A percentile compares a stretch with the other conserved stretches of the same genome.
Conservation (phyloP, 2,888 invertebrate species). For the Drosophila macrospina region DNA sequence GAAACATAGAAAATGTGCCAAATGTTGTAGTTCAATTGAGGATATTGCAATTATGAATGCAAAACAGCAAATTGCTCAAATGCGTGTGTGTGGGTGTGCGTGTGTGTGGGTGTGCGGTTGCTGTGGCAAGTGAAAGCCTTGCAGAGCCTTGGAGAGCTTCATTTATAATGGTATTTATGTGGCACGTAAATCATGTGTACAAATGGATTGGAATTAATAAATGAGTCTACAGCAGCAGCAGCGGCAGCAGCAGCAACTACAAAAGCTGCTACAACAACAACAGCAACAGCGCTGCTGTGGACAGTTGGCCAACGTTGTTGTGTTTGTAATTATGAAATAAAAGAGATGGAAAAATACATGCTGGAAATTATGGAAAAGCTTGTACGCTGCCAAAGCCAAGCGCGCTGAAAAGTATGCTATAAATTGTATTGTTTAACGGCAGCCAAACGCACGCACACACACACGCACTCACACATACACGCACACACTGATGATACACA, state of each 20-base stretch:
- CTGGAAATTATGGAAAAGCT: conserved; percentile 41
- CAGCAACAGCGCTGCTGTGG: conserved; percentile 9
- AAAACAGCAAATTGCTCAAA: conserved; percentile 63
- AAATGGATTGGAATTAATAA: conserved; percentile 84
- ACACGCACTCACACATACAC: neutral
- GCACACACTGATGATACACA: neutral
- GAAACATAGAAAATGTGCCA: conserved; percentile 39
- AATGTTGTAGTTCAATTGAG: conserved; percentile 39
- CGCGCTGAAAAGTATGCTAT: conserved; percentile 44
- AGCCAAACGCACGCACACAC: neutral
- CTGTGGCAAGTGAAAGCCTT: conserved; percentile 44
- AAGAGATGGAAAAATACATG: conserved; percentile 16
- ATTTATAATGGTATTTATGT: conserved; percentile 79
- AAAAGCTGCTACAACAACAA: conserved; percentile 9
- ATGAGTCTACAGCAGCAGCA: conserved; percentile 61
- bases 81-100: conserved; percentile 20
- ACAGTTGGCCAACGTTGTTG: conserved; percentile 31
- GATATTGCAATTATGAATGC: conserved; percentile 68
- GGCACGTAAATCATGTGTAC: conserved; percentile 80
- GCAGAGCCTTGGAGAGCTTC: conserved; percentile 60
- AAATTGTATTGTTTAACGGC: conserved; percentile 32
- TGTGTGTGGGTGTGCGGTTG: conserved; percentile 18
- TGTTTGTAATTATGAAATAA: conserved; percentile 55
- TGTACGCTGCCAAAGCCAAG: conserved; percentile 18
- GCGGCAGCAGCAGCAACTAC: conserved; percentile 16